Conservation (phyloP, 1,140 invertebrate species). For the Steinernema khuongi region DNA sequence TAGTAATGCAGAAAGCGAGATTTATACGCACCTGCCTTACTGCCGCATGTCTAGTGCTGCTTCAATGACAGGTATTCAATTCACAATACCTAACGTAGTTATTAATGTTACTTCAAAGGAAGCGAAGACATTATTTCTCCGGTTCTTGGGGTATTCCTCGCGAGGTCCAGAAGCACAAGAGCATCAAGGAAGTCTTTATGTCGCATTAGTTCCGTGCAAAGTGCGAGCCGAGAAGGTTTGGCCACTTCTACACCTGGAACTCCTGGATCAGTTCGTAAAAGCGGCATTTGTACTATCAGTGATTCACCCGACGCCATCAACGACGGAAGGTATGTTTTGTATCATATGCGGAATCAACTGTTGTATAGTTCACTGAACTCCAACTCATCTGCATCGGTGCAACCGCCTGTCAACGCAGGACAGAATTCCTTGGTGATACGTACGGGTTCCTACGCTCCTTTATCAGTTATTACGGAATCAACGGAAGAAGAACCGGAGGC, state of each 20-base stretch:
- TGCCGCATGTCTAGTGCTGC: neutral
- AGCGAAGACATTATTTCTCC: slow-evolving; percentile 7
- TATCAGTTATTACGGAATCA: no score
- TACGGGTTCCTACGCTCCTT: no score
- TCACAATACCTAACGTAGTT: neutral
- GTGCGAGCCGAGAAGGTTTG: neutral
- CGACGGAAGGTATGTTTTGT: no score
- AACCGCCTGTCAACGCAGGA: no score
- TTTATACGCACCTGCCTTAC: no score
- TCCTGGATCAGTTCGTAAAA: neutral
- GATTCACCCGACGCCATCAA: neutral
- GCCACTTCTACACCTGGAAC: neutral
- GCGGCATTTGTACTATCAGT: neutral
- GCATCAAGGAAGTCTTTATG: neutral
- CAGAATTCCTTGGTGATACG: no score
- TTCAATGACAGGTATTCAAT: neutral
- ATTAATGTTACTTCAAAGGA: neutral
- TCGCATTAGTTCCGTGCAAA: neutral
- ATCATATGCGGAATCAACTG: no score
- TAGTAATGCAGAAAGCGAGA: neutral
- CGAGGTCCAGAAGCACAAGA: neutral
- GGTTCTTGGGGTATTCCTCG: slow-evolving; percentile 24
- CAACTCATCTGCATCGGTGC: no score
- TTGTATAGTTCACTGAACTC: no score
- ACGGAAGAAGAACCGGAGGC: no score